Evolutionary conservation across 1,140 invertebrate species (phyloP).

Genomic region (Aphidius ervi): DNA sequence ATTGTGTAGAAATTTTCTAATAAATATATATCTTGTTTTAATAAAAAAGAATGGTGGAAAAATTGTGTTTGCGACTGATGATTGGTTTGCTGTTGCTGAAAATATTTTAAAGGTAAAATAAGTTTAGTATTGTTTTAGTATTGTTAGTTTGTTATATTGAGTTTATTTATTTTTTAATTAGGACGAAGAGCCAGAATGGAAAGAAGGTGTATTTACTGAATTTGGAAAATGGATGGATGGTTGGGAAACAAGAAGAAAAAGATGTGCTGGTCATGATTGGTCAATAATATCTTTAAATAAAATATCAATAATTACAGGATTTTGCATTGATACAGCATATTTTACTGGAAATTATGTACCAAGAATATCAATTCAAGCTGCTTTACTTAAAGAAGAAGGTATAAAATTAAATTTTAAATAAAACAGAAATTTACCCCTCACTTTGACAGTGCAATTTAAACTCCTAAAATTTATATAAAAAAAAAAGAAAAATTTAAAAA

Average conservation of each 20-base stretch:
- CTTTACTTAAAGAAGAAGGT: slow-evolving; percentile 25
- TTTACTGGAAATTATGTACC: slow-evolving; percentile 68
- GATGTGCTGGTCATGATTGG: slow-evolving; percentile 63
- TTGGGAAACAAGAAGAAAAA: slow-evolving; percentile 65
- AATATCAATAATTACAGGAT: slow-evolving; percentile 57
- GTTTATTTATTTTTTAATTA: background rate
- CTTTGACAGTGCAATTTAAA: background rate
- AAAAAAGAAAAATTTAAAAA: too few species aligned
- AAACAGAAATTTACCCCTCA: too few species aligned
- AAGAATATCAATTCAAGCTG: slow-evolving; percentile 63
- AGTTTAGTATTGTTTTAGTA: slow-evolving; percentile 10
- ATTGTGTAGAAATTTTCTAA: background rate
- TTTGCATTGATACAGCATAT: slow-evolving; percentile 63
- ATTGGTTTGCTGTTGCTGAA: slow-evolving; percentile 66
- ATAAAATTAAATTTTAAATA: slow-evolving; percentile 4
- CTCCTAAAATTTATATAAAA: too few species aligned
- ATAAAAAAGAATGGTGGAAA: slow-evolving; percentile 55
- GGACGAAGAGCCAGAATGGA: slow-evolving; percentile 57
- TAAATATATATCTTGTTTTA: background rate
- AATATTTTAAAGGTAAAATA: slow-evolving; percentile 57
- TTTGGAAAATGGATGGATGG: slow-evolving; percentile 72
- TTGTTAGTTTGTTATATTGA: background rate
- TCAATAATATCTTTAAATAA: slow-evolving; percentile 60
- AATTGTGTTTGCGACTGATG: slow-evolving; percentile 64
- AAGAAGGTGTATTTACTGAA: slow-evolving; percentile 59